A percentile compares a stretch with the other conserved stretches of the same genome.
Evolutionary conservation across 2,797 vertebrate species (phyloP).

Genomic region (Triplophysa yarkandensis): DNA sequence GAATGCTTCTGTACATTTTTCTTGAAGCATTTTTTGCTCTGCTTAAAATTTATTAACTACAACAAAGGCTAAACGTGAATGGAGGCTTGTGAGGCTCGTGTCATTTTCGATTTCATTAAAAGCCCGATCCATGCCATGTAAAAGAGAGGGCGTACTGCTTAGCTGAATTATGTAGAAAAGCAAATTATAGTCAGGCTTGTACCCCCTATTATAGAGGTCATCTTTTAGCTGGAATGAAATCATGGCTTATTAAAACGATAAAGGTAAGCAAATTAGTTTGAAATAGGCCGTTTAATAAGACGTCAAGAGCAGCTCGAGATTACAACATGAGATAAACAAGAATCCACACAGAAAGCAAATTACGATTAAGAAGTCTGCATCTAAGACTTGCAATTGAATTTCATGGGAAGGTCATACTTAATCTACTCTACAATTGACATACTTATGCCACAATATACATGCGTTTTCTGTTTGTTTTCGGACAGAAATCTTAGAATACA

Average conservation of each 20-base stretch:
- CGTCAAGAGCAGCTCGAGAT: conserved; percentile 21
- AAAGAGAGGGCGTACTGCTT: conserved; percentile 15
- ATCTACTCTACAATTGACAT: not conserved
- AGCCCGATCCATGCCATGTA: not conserved
- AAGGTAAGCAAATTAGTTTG: conserved; percentile 48
- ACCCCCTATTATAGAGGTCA: conserved; percentile 36
- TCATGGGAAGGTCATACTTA: not conserved
- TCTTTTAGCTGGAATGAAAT: conserved; percentile 37
- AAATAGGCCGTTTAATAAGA: conserved; percentile 31
- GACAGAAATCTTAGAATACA: not conserved
- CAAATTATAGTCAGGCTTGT: conserved; percentile 22
- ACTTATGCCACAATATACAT: not conserved
- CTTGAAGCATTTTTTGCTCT: not conserved
- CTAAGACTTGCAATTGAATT: conserved; percentile 16
- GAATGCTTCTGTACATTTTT: not conserved
- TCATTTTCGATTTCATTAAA: conserved; percentile 15
- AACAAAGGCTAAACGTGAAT: conserved; percentile 4
- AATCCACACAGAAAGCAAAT: not conserved
- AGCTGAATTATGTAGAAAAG: conserved; percentile 26
- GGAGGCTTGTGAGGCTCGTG: not conserved
- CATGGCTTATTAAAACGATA: conserved; percentile 42
- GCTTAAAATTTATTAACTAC: not conserved
- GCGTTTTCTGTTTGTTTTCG: not conserved
- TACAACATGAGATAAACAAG: conserved; percentile 19
- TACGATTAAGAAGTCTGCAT: not conserved